phyloP scores from a whole-genome alignment of 2,113 vertebrate genomes.

The Neoarius graeffei region DNA sequence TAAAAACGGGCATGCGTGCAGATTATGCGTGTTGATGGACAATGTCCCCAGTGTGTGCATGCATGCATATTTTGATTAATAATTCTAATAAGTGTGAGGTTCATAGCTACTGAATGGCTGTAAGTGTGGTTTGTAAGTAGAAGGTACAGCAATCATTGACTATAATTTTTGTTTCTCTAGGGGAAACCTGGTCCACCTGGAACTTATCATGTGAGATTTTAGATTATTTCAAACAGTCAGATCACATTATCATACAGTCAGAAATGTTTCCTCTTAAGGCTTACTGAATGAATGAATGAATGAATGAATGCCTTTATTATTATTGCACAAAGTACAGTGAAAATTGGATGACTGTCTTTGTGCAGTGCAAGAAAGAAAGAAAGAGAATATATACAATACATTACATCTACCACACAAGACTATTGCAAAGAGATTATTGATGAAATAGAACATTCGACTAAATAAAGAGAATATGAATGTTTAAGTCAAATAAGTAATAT shows the following conservation, averaged over 20 bases:
- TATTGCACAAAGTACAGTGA: no score
- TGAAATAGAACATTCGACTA: no score
- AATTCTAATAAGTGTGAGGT: background rate
- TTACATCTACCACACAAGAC: no score
- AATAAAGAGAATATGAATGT: no score
- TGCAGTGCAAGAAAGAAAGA: no score
- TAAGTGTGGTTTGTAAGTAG: background rate
- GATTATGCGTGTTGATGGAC: background rate
- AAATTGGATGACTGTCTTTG: no score
- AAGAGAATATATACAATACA: no score
- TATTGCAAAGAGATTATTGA: no score
- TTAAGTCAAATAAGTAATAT: no score
- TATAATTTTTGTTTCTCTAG: conserved; percentile 61
- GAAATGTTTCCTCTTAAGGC: background rate
- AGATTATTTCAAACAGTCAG: background rate
- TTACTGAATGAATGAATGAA: background rate
- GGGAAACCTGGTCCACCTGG: conserved; percentile 80
- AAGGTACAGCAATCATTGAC: background rate
- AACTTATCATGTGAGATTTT: conserved; percentile 72
- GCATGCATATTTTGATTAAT: background rate
- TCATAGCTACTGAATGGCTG: background rate
- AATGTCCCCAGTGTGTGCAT: background rate
- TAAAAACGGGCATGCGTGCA: background rate
- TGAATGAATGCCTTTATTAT: no score
- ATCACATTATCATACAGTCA: background rate